Conservation (phyloP, 2,888 invertebrate species). For the Gryllus longicercus region DNA sequence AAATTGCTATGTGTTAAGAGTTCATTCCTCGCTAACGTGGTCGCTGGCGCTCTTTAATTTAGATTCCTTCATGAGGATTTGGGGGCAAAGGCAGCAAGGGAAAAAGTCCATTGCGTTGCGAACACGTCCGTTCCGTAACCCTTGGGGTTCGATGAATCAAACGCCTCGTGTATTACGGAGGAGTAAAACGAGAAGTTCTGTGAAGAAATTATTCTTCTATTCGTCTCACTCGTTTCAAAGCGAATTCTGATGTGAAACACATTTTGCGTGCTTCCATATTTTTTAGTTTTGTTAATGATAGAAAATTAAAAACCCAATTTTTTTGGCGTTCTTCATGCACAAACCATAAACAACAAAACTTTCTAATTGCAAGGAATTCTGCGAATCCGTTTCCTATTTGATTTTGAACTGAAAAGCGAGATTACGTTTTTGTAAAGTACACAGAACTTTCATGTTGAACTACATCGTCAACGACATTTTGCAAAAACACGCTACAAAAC, state of each 20-base stretch:
- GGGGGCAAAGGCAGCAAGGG: neutral
- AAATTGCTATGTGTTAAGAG: neutral
- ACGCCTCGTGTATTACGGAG: neutral
- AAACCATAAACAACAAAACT: too few species aligned
- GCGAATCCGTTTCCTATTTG: too few species aligned
- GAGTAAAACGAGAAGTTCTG: neutral
- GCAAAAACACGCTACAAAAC: too few species aligned
- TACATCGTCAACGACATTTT: too few species aligned
- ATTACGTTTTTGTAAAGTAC: too few species aligned
- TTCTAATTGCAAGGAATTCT: too few species aligned
- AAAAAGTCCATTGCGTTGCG: neutral
- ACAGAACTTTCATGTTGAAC: too few species aligned
- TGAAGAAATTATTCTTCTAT: neutral
- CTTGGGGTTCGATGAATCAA: neutral
- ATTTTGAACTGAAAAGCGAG: too few species aligned
- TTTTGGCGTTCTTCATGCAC: too few species aligned
- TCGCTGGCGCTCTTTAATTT: neutral
- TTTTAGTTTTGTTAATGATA: neutral
- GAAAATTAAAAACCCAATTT: neutral
- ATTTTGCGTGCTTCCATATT: neutral
- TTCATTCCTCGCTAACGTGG: neutral
- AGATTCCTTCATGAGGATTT: neutral
- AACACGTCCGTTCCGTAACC: neutral
- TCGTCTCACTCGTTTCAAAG: neutral
- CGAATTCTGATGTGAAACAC: neutral